phyloP scores from a whole-genome alignment of 2,797 vertebrate species.

The Enteromius trimaculatus region DNA sequence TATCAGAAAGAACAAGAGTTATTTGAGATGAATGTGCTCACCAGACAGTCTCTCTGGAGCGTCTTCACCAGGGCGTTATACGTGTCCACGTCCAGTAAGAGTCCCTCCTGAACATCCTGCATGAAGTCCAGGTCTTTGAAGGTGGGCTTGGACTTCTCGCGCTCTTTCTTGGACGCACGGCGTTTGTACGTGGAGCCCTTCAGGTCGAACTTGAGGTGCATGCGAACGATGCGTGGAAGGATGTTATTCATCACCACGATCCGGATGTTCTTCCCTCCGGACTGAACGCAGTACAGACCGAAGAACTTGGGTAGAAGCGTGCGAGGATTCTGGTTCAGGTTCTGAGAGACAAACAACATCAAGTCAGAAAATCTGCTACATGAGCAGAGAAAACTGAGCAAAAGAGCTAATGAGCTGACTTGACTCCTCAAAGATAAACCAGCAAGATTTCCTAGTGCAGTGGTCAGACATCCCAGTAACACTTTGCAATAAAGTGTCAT shows the following conservation, averaged over 20 bases:
- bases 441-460: not conserved
- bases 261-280: constrained; percentile 94
- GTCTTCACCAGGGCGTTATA: constrained; percentile 91
- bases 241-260: constrained; percentile 98
- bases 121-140: constrained; percentile 97
- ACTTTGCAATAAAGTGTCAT: too few species aligned
- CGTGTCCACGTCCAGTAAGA: constrained; percentile 90
- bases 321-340: constrained; percentile 96
- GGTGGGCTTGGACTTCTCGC: constrained; percentile 90
- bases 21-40: not conserved
- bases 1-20: not conserved
- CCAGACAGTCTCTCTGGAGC: constrained; percentile 94
- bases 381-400: not conserved
- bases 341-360: constrained; percentile 72
- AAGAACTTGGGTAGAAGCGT: constrained; percentile 97
- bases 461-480: not conserved
- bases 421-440: not conserved
- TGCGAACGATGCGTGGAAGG: constrained; percentile 89
- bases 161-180: constrained; percentile 92
- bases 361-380: not conserved
- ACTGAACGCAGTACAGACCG: constrained; percentile 95
- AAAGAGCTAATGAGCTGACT: too few species aligned
- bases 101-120: constrained; percentile 88
- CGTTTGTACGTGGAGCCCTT: constrained; percentile 97
- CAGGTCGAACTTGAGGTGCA: constrained; percentile 97